Evolutionary conservation across 2,888 invertebrate genomes (phyloP).

Genomic region (Hirtodrosophila duncani): DNA sequence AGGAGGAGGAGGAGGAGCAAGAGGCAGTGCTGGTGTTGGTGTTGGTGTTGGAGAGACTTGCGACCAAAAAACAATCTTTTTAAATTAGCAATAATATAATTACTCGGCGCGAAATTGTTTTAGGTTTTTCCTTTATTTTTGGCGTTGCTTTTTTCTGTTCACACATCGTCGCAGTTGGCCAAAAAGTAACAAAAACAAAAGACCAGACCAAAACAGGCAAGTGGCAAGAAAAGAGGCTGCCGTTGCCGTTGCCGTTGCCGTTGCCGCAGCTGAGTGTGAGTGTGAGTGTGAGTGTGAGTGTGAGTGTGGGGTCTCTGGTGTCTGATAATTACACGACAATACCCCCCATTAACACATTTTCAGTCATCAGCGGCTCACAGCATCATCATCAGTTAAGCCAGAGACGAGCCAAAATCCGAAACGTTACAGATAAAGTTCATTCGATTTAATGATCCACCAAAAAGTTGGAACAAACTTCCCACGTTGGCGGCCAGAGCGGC

Average conservation of each 20-base stretch:
- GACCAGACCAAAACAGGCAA: conserved; percentile 1
- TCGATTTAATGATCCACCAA: conserved; percentile 65
- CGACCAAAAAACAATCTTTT: conserved; percentile 29
- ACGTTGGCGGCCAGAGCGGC: conserved; percentile 21
- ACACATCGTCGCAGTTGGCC: conserved; percentile 57
- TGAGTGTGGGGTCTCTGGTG: too few species aligned
- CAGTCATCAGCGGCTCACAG: conserved; percentile 62
- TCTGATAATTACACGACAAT: conserved; percentile 70
- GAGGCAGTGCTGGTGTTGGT: neutral
- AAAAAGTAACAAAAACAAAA: conserved; percentile 38
- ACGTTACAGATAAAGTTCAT: conserved; percentile 69
- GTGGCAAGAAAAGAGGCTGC: conserved; percentile 7
- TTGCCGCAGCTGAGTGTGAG: conserved; percentile 35
- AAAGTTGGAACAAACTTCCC: conserved; percentile 40
- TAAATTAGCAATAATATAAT: conserved; percentile 71
- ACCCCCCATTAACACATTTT: conserved; percentile 71
- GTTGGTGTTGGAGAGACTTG: neutral
- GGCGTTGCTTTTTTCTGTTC: conserved; percentile 45
- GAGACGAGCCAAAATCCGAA: conserved; percentile 14
- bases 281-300: too few species aligned
- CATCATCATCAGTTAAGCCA: conserved; percentile 18
- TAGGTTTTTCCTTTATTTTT: conserved; percentile 45
- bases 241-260: conserved; percentile 38
- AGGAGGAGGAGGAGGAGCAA: neutral
- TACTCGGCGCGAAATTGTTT: conserved; percentile 69